These are phyloP conservation scores for Trinectes maculatus DNA, from an alignment of 2,113 vertebrate species.

Conservation along the genomic window DNA sequence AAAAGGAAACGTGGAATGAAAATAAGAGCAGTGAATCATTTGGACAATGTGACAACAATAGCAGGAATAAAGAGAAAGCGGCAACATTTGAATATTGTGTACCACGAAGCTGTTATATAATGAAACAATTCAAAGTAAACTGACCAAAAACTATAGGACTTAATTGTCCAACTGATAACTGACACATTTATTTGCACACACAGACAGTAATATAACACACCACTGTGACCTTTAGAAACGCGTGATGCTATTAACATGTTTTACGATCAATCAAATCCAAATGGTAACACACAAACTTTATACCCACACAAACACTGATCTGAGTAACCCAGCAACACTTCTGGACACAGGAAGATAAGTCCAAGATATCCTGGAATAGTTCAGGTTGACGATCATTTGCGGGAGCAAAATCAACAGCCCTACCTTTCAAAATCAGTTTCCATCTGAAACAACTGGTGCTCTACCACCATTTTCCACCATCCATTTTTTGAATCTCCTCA, in stretches of 20 bases:
- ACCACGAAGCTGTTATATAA: constrained; percentile 1
- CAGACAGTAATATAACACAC: constrained; percentile 37
- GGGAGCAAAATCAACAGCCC: too few species aligned
- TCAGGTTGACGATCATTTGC: too few species aligned
- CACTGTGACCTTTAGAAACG: constrained; percentile 56
- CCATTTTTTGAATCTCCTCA: neutral
- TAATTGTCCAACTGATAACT: constrained; percentile 13
- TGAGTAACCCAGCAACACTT: constrained; percentile 2
- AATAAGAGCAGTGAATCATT: too few species aligned
- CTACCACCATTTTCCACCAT: neutral
- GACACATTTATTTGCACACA: constrained; percentile 18
- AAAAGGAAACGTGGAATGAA: too few species aligned
- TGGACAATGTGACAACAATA: too few species aligned
- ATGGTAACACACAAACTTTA: constrained; percentile 34
- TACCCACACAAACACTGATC: constrained; percentile 1
- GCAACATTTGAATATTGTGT: neutral
- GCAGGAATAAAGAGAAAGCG: too few species aligned
- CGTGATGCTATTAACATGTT: constrained; percentile 45
- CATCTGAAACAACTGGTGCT: too few species aligned
- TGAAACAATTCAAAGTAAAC: neutral
- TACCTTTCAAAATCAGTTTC: too few species aligned
- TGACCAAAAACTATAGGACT: neutral
- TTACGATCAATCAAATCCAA: constrained; percentile 52
- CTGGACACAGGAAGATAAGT: constrained; percentile 18
- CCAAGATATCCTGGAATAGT: too few species aligned